Evolutionary conservation across 2,797 vertebrate genomes (phyloP).

Genomic region (Rhabdophis nuchalis): DNA sequence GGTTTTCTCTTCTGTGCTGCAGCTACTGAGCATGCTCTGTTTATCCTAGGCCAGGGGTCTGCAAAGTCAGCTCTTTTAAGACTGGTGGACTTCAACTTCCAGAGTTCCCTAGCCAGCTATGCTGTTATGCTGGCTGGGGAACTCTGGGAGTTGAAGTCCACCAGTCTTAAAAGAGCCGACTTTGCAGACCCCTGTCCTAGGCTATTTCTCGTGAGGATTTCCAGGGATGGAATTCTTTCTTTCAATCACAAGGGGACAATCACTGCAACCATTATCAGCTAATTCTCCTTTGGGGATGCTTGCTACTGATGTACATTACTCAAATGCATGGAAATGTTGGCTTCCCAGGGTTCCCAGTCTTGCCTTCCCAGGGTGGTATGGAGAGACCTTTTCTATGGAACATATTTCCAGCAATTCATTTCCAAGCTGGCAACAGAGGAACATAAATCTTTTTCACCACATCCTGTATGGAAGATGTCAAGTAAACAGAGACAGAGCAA

Average conservation of each 20-base stretch:
- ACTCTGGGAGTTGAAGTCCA: no score
- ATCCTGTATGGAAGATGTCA: not conserved
- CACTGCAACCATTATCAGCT: not conserved
- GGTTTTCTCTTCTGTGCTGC: not conserved
- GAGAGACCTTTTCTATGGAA: not conserved
- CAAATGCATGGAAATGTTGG: not conserved
- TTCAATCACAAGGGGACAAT: not conserved
- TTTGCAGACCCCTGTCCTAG: no score
- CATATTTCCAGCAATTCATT: not conserved
- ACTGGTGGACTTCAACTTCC: no score
- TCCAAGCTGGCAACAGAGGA: not conserved
- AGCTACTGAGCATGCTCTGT: not conserved
- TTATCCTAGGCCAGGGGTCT: not conserved
- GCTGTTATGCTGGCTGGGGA: no score
- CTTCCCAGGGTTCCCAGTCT: not conserved
- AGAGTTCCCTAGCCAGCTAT: no score
- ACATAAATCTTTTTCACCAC: not conserved
- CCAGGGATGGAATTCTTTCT: not conserved
- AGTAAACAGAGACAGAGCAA: not conserved
- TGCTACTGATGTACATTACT: not conserved
- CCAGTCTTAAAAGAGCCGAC: no score
- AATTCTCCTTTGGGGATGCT: not conserved
- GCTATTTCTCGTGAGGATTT: not conserved
- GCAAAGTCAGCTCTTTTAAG: no score
- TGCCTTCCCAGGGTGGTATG: not conserved